phyloP scores from a whole-genome alignment of 2,113 vertebrate genomes.

The Setophaga kirtlandii region DNA sequence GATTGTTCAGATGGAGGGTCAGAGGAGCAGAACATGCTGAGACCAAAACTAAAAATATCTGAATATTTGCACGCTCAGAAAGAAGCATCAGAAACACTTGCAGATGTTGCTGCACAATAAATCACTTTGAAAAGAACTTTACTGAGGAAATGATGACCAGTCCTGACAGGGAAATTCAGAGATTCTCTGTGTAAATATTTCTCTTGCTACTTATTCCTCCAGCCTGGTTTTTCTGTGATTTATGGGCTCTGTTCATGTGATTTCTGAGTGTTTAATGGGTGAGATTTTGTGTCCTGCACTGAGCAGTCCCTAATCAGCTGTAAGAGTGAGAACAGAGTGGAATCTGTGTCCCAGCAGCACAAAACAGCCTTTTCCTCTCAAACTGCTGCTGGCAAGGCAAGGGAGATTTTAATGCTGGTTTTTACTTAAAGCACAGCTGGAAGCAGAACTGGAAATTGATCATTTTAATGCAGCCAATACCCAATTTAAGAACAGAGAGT shows the following conservation, averaged over 20 bases:
- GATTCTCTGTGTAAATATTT: not conserved
- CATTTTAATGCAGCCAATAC: not conserved
- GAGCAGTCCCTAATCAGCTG: not conserved
- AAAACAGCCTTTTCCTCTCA: not conserved
- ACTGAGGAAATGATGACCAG: not conserved
- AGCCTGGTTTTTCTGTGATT: not conserved
- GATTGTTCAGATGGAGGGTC: not conserved
- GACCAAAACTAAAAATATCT: not conserved
- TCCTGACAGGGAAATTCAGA: not conserved
- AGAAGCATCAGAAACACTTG: not conserved
- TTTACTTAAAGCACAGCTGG: not conserved
- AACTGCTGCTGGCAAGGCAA: not conserved
- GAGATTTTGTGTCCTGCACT: not conserved
- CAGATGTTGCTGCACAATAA: not conserved
- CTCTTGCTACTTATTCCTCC: not conserved
- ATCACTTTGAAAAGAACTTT: not conserved
- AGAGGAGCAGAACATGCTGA: not conserved
- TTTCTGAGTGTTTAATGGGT: not conserved
- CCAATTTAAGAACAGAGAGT: not conserved
- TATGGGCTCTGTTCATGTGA: not conserved
- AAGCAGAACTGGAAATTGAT: not conserved
- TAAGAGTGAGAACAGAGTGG: fast-evolving
- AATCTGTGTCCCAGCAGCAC: not conserved
- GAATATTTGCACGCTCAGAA: not conserved
- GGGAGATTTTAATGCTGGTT: not conserved